A percentile compares a stretch with the other conserved stretches of the same genome.
Evolutionary conservation across 2,113 vertebrate species (phyloP).

Genomic region (Chamaea fasciata): DNA sequence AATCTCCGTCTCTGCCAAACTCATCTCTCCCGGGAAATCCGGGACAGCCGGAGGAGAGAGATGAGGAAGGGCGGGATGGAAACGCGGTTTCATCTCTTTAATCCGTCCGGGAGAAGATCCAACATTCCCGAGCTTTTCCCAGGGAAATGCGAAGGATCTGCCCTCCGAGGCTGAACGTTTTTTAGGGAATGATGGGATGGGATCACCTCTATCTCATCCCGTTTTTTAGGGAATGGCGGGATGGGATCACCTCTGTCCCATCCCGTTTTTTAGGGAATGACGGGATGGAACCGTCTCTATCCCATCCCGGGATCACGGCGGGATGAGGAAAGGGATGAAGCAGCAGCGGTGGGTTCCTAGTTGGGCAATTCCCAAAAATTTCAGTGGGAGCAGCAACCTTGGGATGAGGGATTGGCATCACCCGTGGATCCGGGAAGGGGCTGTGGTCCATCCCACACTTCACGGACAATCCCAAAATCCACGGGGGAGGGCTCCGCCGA

Average conservation of each 20-base stretch:
- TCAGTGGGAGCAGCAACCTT: rapidly evolving
- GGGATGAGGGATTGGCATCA: rapidly evolving
- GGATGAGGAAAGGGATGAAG: neutral
- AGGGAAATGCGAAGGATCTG: neutral
- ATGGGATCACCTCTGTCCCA: rapidly evolving
- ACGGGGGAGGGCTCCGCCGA: too few relatives aligned
- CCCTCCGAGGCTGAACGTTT: neutral
- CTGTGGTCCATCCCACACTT: neutral
- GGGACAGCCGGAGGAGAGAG: too few relatives aligned
- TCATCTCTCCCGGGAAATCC: neutral
- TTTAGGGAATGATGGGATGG: neutral
- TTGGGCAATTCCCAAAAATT: rapidly evolving
- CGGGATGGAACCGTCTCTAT: rapidly evolving
- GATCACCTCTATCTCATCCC: rapidly evolving
- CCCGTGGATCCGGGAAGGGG: neutral
- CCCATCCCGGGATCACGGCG: rapidly evolving
- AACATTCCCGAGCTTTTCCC: neutral
- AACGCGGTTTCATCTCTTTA: neutral
- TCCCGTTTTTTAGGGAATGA: neutral
- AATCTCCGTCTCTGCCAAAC: neutral
- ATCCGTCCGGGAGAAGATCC: neutral
- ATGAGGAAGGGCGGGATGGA: neutral
- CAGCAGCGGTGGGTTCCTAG: neutral
- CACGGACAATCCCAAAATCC: neutral
- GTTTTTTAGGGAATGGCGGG: neutral